Evolutionary conservation across 2,888 invertebrate genomes (phyloP).

Genomic region (Ochropleura plecta): DNA sequence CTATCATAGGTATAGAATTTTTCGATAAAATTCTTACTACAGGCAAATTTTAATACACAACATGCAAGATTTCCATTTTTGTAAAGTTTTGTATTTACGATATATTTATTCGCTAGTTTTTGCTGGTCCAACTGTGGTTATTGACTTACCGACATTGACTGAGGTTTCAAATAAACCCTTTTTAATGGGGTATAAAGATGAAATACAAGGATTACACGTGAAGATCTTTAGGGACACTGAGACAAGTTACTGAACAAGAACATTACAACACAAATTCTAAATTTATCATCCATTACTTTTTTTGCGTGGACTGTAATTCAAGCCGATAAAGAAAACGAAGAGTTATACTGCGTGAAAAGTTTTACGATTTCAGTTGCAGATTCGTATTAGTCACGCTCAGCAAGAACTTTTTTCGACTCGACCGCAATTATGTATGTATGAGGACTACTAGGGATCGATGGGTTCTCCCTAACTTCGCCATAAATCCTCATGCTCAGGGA

Average conservation of each 20-base stretch:
- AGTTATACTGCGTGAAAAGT: neutral
- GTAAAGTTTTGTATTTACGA: neutral
- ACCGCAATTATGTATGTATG: conserved; percentile 70
- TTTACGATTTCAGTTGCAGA: neutral
- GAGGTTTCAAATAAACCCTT: neutral
- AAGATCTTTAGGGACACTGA: neutral
- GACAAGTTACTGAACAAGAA: neutral
- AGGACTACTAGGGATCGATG: conserved; percentile 66
- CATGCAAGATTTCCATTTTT: neutral
- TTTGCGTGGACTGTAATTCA: neutral
- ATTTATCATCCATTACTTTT: conserved; percentile 1
- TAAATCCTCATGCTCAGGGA: conserved; percentile 76
- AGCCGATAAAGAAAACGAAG: neutral
- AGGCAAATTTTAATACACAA: neutral
- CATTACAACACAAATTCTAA: neutral
- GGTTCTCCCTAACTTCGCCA: conserved; percentile 66
- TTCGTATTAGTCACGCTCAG: conserved; percentile 19
- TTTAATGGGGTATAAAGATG: conserved; percentile 7
- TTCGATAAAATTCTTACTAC: neutral
- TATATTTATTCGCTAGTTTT: neutral
- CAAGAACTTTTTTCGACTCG: conserved; percentile 48
- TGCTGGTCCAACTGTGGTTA: neutral
- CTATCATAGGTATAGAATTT: conserved; percentile 1
- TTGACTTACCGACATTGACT: neutral
- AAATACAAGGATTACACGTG: neutral